These are phyloP conservation scores for Zootermopsis nevadensis DNA, from an alignment of 2,888 invertebrate genomes.

Conservation along the genomic window DNA sequence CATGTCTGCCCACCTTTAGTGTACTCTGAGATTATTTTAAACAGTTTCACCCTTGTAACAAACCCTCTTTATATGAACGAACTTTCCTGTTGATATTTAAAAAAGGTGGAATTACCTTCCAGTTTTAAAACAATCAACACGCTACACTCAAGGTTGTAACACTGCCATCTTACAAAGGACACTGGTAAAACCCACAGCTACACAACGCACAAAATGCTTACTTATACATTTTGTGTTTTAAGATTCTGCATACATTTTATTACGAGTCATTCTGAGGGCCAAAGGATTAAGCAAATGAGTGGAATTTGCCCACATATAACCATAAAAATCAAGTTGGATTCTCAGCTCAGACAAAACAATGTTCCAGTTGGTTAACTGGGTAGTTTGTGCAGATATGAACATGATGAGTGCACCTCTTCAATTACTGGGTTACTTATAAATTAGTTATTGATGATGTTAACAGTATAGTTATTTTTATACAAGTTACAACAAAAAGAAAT, in stretches of 20 bases:
- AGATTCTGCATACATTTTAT: not conserved
- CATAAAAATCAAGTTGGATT: not conserved
- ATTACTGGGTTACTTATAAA: not conserved
- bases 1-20: not conserved
- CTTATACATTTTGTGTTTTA: not conserved
- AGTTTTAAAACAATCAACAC: not conserved
- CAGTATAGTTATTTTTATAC: not conserved
- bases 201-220: not conserved
- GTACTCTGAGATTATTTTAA: not conserved
- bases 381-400: not conserved
- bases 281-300: not conserved
- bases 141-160: not conserved
- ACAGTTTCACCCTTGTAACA: not conserved
- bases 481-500: not conserved
- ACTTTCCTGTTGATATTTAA: not conserved
- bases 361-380: not conserved
- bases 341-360: not conserved
- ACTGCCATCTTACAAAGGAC: not conserved
- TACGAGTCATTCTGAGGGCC: not conserved
- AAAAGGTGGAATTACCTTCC: not conserved
- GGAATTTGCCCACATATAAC: not conserved
- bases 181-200: constrained; percentile 13
- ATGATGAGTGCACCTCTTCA: not conserved
- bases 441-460: not conserved
- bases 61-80: not conserved